Evolutionary conservation across 2,888 invertebrate species (phyloP).

Genomic region (Lasioglossum lativentre): DNA sequence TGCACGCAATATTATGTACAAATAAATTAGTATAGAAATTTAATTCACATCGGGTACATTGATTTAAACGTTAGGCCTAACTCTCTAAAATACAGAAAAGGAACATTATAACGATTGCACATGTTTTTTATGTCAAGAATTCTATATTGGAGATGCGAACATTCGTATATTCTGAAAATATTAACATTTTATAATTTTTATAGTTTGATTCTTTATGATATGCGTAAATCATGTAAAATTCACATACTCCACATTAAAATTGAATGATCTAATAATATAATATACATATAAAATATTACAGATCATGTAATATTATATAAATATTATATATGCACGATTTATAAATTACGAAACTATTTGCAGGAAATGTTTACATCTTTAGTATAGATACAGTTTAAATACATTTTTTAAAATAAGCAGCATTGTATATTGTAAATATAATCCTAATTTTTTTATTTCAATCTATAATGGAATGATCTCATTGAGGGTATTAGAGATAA

Average conservation of each 20-base stretch:
- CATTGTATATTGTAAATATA: constrained; percentile 13
- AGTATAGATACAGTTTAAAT: constrained; percentile 34
- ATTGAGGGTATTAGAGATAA: constrained; percentile 19
- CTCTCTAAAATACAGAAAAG: constrained; percentile 39
- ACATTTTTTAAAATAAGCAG: neutral
- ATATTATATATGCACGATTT: neutral
- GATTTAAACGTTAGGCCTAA: constrained; percentile 30
- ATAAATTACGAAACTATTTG: constrained; percentile 33
- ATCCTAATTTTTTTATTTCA: neutral
- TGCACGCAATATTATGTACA: constrained; percentile 9
- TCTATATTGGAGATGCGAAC: constrained; percentile 31
- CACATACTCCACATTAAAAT: neutral
- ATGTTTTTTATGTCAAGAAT: constrained; percentile 20
- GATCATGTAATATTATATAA: neutral
- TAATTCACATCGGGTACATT: constrained; percentile 4
- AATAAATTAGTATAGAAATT: constrained; percentile 29
- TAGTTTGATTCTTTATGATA: constrained; percentile 27
- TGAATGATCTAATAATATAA: constrained; percentile 2
- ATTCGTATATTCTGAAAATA: constrained; percentile 26
- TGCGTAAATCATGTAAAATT: constrained; percentile 37
- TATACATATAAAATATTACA: constrained; percentile 10
- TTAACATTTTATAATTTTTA: constrained; percentile 3
- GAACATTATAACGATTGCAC: constrained; percentile 43
- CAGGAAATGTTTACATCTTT: constrained; percentile 33
- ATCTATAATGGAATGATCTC: neutral